Evolutionary conservation across 2,113 vertebrate genomes (phyloP).

Genomic region (Oryctolagus cuniculus): DNA sequence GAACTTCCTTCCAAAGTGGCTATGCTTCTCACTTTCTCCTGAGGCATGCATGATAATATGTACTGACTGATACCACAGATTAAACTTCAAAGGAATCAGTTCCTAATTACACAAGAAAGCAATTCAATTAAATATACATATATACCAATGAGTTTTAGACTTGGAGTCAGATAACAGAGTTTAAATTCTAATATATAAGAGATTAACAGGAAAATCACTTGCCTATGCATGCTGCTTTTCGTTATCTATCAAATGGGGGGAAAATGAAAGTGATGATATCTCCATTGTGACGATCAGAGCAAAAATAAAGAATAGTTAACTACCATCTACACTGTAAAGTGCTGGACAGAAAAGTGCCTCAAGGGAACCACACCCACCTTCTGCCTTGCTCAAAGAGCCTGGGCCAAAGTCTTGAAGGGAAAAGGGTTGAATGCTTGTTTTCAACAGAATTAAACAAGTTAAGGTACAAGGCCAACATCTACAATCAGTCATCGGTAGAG

Average conservation of each 20-base stretch:
- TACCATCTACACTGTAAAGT: neutral
- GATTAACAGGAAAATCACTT: neutral
- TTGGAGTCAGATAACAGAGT: neutral
- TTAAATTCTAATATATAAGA: constrained; percentile 3
- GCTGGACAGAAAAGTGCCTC: neutral
- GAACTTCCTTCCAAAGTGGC: neutral
- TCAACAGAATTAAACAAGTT: neutral
- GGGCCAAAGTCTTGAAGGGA: neutral
- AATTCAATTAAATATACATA: neutral
- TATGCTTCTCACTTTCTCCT: neutral
- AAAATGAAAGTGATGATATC: neutral
- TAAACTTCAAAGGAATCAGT: neutral
- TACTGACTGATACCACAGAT: neutral
- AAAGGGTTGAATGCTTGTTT: constrained; percentile 14
- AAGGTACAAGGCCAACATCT: neutral
- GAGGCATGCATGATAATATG: neutral
- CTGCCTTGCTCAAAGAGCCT: neutral
- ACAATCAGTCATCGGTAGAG: neutral
- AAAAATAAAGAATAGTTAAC: neutral
- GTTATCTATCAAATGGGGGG: neutral
- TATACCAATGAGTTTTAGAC: neutral
- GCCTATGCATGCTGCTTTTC: neutral
- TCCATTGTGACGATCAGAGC: neutral
- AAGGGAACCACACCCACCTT: neutral
- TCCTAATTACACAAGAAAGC: neutral